A percentile compares a stretch with the other conserved stretches of the same genome.
Evolutionary conservation across 1,140 invertebrate species (phyloP).

Genomic region (Trissolcus basalis): DNA sequence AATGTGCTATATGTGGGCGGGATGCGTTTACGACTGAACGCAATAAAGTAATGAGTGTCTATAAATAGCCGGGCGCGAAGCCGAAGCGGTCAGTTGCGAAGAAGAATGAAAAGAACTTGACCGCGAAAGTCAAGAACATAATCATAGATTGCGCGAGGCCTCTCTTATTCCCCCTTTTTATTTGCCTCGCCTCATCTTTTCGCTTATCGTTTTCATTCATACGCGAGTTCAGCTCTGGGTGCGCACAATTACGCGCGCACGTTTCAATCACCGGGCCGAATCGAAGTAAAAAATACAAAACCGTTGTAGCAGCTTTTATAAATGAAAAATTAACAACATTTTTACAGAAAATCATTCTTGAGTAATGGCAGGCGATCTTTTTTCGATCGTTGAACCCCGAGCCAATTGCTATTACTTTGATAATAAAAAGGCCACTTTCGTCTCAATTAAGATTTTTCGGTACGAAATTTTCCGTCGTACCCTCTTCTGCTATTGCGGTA

Average conservation of each 20-base stretch:
- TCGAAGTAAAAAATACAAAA: neutral
- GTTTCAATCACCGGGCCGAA: no score
- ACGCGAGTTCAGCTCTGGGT: conserved; percentile 5
- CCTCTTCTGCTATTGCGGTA: conserved; percentile 45
- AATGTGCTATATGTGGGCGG: conserved; percentile 60
- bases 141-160: conserved; percentile 66
- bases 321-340: conserved; percentile 13
- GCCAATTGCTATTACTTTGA: neutral
- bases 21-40: conserved; percentile 63
- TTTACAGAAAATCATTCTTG: conserved; percentile 32
- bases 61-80: conserved; percentile 65
- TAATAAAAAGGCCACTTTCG: conserved; percentile 13
- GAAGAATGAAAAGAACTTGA: conserved; percentile 65
- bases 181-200: conserved; percentile 19
- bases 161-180: conserved; percentile 18
- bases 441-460: conserved; percentile 32
- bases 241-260: conserved; percentile 17
- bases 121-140: conserved; percentile 69
- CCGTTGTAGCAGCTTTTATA: neutral
- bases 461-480: conserved; percentile 11
- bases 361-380: conserved; percentile 21
- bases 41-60: conserved; percentile 70
- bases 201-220: conserved; percentile 50
- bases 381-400: conserved; percentile 9
- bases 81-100: conserved; percentile 24